phyloP scores from a whole-genome alignment of 2,113 vertebrate genomes.

The Tupaia chinensis region DNA sequence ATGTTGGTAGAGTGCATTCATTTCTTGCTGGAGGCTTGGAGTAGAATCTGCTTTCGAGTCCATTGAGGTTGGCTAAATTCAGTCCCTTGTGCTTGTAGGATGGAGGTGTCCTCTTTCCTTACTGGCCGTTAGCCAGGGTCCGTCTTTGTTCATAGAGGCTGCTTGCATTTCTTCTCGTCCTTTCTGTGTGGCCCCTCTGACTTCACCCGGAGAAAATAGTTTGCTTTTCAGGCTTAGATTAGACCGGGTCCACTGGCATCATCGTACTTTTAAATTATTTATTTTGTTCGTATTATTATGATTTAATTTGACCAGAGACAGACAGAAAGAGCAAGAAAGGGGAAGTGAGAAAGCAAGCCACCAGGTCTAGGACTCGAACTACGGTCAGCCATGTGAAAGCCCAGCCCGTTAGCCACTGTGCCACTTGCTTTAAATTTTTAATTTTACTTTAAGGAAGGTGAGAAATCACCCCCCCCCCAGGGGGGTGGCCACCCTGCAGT shows the following conservation, averaged over 20 bases:
- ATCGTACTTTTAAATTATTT: not conserved
- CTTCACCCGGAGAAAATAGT: slow-evolving; percentile 22
- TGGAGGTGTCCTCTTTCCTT: not conserved
- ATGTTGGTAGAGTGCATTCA: not conserved
- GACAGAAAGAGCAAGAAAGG: no score
- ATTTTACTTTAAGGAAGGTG: no score
- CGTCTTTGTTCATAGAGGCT: not conserved
- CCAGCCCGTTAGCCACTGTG: no score
- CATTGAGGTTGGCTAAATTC: not conserved
- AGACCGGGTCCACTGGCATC: not conserved
- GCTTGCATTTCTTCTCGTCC: not conserved
- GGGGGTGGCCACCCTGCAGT: no score
- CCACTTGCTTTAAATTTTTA: no score
- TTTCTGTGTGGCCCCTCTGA: not conserved
- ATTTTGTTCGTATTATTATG: no score
- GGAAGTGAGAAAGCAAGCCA: no score
- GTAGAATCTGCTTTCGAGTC: not conserved
- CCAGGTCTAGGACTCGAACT: no score
- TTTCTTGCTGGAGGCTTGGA: slow-evolving; percentile 19
- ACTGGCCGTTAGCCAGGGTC: not conserved
- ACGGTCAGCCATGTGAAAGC: no score
- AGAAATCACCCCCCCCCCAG: no score
- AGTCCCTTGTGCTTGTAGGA: not conserved
- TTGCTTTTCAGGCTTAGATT: slow-evolving; percentile 2
- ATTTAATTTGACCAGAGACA: no score